Evolutionary conservation across 2,113 vertebrate species (phyloP), one percentile per base, ranked within the genome.

Genomic region (Xiphophorus maculatus): DNA sequence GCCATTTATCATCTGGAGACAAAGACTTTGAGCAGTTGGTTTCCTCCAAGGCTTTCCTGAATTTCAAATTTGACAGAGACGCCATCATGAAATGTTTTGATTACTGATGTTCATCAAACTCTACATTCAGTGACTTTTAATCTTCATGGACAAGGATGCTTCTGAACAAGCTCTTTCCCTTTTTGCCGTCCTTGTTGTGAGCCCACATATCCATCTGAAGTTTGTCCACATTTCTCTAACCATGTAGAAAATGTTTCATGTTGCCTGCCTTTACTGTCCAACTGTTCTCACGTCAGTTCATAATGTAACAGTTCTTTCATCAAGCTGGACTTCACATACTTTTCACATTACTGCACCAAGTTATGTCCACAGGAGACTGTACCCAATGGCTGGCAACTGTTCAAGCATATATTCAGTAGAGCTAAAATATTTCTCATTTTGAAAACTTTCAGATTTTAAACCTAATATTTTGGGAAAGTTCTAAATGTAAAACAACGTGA

Each of bases 41-140:
- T 64, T 98, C 97, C 73, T 98, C 98, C 61, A 95, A 91, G 90
- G 90, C 97, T 77, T 99, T 99, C 90, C 93, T 99, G 89, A 96
- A 94, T 89, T 99, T 99, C 92, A 97, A 93, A 90, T 99, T 99
- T 79, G 96, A 99, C 92, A 93, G 93, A 82, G 97, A 97, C 71
- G 97, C 96, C 88, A 97, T 99, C 90, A 97, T 99, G 97, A 98
- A 94, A 89, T 97, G 93, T 94, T 96, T 98, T 82, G 96, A 99
- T 87, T 94, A 95, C 86, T 98, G 92, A 97, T 62, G 4, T n/a
- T 19, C 84, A 86, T 93, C 93, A 93, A 90, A 89, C 91, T 92
- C 10, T 28, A 32, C 25, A 19, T 33, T 63, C 32, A 58, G 13
- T 60, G 63, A 60, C 62, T 42, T 66, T 72, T 64, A 61, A 66